These are phyloP conservation scores for Myotis brandtii DNA, from an alignment of 2,113 vertebrate species.

Conservation along the genomic window DNA sequence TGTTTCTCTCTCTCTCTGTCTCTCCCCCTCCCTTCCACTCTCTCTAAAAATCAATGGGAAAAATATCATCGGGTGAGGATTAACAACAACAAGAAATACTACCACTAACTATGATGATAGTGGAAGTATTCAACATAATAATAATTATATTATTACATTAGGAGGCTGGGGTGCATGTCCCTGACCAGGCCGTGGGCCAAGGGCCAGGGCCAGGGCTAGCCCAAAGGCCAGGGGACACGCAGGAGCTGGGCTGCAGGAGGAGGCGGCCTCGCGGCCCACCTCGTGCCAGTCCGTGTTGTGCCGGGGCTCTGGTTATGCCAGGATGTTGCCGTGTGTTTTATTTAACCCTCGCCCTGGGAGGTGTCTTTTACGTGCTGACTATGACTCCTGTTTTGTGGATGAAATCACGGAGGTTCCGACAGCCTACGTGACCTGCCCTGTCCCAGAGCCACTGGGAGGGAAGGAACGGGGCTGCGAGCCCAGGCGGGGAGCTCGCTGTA, in stretches of 20 bases:
- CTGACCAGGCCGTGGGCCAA: not conserved
- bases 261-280: slow-evolving; percentile 54
- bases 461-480: not conserved
- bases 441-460: not conserved
- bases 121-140: too few relatives aligned
- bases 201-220: not conserved
- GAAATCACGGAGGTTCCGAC: not conserved
- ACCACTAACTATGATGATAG: too few relatives aligned
- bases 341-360: not conserved
- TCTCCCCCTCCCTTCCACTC: too few relatives aligned
- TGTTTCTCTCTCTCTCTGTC: too few relatives aligned
- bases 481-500: not conserved
- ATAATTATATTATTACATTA: too few relatives aligned
- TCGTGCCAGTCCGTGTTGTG: accelerated
- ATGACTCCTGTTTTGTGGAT: not conserved
- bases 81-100: too few relatives aligned
- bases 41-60: too few relatives aligned
- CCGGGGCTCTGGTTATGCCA: slow-evolving; percentile 25
- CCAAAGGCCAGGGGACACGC: not conserved
- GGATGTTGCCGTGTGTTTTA: not conserved
- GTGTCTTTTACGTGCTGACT: not conserved
- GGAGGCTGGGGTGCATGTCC: not conserved
- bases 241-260: not conserved
- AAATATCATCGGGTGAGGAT: too few relatives aligned
- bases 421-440: not conserved